A percentile compares a stretch with the other conserved stretches of the same genome.
These are phyloP conservation scores for Doryteuthis pealeii DNA, from an alignment of 1,140 invertebrate species.

Conservation along the genomic window DNA sequence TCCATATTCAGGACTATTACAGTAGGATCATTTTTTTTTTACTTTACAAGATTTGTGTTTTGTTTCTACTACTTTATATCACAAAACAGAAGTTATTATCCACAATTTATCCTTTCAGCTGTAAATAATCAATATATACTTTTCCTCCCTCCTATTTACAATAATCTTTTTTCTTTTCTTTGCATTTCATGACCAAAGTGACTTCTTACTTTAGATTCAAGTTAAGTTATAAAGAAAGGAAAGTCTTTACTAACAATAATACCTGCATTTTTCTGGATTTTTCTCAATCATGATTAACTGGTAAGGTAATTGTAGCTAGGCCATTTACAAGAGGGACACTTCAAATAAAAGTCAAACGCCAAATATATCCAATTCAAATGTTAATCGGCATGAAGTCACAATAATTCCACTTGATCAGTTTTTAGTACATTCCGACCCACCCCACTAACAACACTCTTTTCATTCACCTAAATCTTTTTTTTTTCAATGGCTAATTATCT, in stretches of 20 bases:
- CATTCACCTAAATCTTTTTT: background rate
- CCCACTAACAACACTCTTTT: background rate
- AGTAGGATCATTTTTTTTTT: too few relatives aligned
- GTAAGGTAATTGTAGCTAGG: background rate
- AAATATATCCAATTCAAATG: constrained; percentile 8
- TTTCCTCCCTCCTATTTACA: too few relatives aligned
- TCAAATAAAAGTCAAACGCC: constrained; percentile 1
- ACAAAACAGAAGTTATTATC: too few relatives aligned
- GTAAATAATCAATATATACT: too few relatives aligned
- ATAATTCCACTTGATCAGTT: constrained; percentile 7
- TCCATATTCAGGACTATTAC: too few relatives aligned
- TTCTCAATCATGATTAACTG: background rate
- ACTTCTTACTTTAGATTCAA: too few relatives aligned
- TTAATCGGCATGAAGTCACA: background rate
- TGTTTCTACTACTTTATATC: too few relatives aligned
- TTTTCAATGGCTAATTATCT: background rate
- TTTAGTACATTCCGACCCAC: background rate
- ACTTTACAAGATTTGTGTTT: too few relatives aligned
- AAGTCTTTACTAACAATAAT: background rate
- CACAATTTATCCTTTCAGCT: too few relatives aligned
- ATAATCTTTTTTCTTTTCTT: too few relatives aligned
- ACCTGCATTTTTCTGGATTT: background rate
- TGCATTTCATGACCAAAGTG: too few relatives aligned
- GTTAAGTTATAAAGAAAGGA: too few relatives aligned
- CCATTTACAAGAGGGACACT: constrained; percentile 5